Evolutionary conservation across 2,888 invertebrate genomes (phyloP), one percentile per base, ranked within the genome.

Genomic region (Pyrrhosoma nymphula): DNA sequence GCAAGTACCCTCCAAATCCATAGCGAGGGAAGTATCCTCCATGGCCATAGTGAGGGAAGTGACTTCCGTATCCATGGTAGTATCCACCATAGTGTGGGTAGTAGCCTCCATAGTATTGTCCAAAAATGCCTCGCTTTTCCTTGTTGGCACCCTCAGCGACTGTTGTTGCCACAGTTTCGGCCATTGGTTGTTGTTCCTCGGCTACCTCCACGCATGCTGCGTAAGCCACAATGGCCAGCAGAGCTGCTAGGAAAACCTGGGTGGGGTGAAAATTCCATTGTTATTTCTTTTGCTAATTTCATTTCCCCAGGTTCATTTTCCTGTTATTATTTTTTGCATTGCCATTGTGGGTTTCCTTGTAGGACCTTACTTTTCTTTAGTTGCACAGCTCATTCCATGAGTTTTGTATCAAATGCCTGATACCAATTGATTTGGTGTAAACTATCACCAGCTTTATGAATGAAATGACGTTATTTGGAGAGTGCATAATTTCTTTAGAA

Each of bases 61-160:
- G 60, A 16, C 93, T 69, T 26, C 90, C 90, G 26, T 55, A 47
- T 56, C 90, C 90, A 63, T 69, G 63, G 63, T 69, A 93, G 47
- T 69, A 39, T 35, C 56, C 56, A 39, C 93, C 93, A 63, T 93
- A 93, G 63, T 69, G 63, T 23, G 63, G 63, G 47, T 63, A 93
- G 63, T 91, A 91, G 30, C 93, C 93, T 60, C 91, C 91, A 60
- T 91, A 63, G 60, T 91, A 91, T 39, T 63, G 35, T 47, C 93
- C 93, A n/a, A 93, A 93, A 16, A 93, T 93, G 23, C 93, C 93
- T 69, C 93, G 63, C 75, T 93, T 93, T 47, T 93, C 93, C 47
- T 93, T 93, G 75, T 63, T 47, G 47, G 55, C 47, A 26, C 30
- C 93, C 35, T 93, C 93, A n/a, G 93, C 18, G 26, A 93, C 69